Base-by-base conservation (phyloP, 2,888 invertebrate species). In the Lacanobia wlatinum region DNA sequence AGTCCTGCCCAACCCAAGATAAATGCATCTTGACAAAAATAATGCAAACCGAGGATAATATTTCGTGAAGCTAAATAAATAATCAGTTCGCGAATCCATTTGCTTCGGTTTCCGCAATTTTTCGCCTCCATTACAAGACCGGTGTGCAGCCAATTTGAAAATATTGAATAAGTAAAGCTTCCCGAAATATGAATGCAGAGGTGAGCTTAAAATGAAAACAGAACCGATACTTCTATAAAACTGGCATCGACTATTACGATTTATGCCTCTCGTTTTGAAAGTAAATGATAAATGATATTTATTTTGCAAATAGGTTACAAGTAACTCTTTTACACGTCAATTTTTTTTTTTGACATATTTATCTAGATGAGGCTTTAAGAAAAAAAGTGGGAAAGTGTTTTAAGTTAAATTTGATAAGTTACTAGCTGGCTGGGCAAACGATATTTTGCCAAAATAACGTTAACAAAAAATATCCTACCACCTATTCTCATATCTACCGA, bases 81-180 rank as follows among this genome's bases (percentile, higher is more conserved):
- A 92, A 96, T 91, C 86, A 90, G 87, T 88, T 89, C 86, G 85
- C 91, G 91, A 94, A 94, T 94, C 94, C 94, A 95, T 95, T 95
- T 94, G 91, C 89, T 89, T 87, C 89, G 88, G 91, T 91, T 92
- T 91, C 84, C 89, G 87, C 79, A 85, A 93, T 95, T 95, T 95
- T 96, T 94, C 91, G 87, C 86, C 88, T 92, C 94, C 94, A 94
- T 96, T 95, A 95, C 91, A 89, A 80, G 80, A 84, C 86, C 89
- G 91, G 88, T 87, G 92, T 90, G 91, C 92, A 91, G 92, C 92
- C 95, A 95, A 95, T 95, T 95, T 94, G 92, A 90, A 93, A 94
- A 95, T 95, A 94, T 95, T 96, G 95, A 96, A 96, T 96, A 95
- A 95, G 90, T 95, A 92, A 92, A 91, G 89, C 90, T 88, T 87